Conservation (phyloP, 2,888 invertebrate genomes). For the Digitonthophagus gazella region DNA sequence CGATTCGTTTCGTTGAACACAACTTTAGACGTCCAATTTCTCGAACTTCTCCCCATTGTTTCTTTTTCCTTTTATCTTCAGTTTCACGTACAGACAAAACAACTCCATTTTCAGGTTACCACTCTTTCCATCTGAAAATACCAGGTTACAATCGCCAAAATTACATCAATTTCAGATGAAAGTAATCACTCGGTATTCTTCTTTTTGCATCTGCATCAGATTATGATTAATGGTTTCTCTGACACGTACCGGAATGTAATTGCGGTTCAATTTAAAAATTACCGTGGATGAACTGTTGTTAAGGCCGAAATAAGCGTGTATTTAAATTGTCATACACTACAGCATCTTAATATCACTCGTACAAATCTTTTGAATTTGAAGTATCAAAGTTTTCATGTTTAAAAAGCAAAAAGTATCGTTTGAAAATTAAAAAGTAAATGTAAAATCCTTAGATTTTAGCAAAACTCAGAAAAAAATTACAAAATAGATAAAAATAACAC, state of each 20-base stretch:
- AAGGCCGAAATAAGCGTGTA: no score
- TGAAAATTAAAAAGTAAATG: no score
- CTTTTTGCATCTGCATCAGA: neutral
- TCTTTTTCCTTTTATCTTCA: neutral
- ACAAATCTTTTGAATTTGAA: no score
- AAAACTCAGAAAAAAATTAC: no score
- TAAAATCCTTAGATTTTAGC: no score
- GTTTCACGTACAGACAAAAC: neutral
- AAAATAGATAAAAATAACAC: no score
- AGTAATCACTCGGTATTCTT: neutral
- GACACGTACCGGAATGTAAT: neutral
- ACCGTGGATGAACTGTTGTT: neutral
- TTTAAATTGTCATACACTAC: no score
- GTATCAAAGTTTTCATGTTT: no score
- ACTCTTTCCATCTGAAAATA: neutral
- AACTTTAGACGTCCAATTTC: neutral
- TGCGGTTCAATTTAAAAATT: neutral
- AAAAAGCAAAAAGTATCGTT: no score
- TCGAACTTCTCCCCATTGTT: neutral
- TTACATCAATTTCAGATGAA: neutral
- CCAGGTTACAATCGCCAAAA: neutral
- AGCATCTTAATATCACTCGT: no score
- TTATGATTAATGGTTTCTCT: neutral
- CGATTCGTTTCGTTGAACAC: conserved; percentile 18
- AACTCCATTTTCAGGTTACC: neutral